Percentiles rank a stretch among this genome's conserved stretches.
phyloP scores from a whole-genome alignment of 2,113 vertebrate species.

The Corythoichthys haematopterus region DNA sequence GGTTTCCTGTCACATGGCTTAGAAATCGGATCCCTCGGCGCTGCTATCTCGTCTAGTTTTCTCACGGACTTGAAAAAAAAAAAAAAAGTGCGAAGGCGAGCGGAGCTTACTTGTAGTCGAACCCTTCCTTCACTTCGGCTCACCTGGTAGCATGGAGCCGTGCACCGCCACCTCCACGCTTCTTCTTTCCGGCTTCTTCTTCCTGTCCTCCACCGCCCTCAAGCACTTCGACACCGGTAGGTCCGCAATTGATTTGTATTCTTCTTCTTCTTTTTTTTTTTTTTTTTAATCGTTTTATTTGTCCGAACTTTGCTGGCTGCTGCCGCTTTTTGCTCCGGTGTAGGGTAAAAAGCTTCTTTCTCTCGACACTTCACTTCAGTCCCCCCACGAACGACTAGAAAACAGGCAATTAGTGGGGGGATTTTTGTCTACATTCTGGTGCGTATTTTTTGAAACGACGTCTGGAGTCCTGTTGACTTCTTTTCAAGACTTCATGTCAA shows the following conservation, averaged over 20 bases:
- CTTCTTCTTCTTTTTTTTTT: neutral
- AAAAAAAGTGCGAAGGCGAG: neutral
- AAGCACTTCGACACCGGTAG: constrained; percentile 72
- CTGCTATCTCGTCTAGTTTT: constrained; percentile 64
- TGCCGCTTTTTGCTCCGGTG: neutral
- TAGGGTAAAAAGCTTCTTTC: neutral
- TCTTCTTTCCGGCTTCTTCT: constrained; percentile 62
- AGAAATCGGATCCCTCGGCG: constrained; percentile 75
- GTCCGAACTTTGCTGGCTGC: neutral
- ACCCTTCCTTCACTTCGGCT: neutral
- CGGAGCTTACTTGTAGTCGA: neutral
- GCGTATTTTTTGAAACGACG: neutral
- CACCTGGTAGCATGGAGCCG: constrained; percentile 62
- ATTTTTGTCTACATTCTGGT: neutral
- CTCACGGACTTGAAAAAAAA: constrained; percentile 59
- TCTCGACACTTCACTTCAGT: too few relatives aligned
- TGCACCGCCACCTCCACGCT: constrained; percentile 55
- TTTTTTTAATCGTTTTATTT: neutral
- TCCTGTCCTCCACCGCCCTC: constrained; percentile 52
- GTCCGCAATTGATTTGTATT: constrained; percentile 23
- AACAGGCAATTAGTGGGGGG: neutral
- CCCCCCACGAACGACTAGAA: neutral
- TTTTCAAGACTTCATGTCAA: neutral
- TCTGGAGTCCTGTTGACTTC: neutral
- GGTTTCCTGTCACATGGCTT: constrained; percentile 74